Percentiles rank a stretch among this genome's conserved stretches.
These are phyloP conservation scores for Papilio xuthus DNA, from an alignment of 1,140 invertebrate species.

Conservation along the genomic window DNA sequence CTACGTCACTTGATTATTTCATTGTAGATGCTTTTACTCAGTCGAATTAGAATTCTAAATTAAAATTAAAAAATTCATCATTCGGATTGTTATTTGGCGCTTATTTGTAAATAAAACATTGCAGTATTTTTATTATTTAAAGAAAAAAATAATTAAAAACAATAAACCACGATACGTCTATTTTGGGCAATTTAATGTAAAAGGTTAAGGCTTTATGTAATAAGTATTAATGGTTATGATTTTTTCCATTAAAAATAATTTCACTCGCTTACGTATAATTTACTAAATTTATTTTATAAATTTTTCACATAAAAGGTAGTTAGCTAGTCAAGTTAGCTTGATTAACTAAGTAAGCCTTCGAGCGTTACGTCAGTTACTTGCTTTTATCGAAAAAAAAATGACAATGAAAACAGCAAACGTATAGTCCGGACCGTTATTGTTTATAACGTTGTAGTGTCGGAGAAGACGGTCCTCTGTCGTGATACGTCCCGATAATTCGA, in stretches of 20 bases:
- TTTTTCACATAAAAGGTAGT: neutral
- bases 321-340: neutral
- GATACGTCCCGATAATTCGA: slow-evolving; percentile 22
- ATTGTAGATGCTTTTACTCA: neutral
- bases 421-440: slow-evolving; percentile 37
- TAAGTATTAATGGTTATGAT: too few relatives aligned
- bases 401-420: slow-evolving; percentile 45
- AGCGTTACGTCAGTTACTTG: slow-evolving; percentile 33
- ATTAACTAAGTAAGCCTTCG: neutral
- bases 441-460: slow-evolving; percentile 30
- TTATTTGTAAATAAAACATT: too few relatives aligned
- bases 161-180: too few relatives aligned
- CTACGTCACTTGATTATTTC: neutral
- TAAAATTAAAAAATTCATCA: neutral
- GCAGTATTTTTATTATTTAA: too few relatives aligned
- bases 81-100: neutral
- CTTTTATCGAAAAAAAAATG: slow-evolving; percentile 42
- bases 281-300: neutral
- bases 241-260: neutral
- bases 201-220: too few relatives aligned
- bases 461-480: slow-evolving; percentile 34
- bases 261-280: neutral
- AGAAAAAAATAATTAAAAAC: too few relatives aligned
- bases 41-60: neutral
- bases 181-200: too few relatives aligned